These are phyloP conservation scores for Maniola jurtina DNA, from an alignment of 1,140 invertebrate species.

Conservation along the genomic window DNA sequence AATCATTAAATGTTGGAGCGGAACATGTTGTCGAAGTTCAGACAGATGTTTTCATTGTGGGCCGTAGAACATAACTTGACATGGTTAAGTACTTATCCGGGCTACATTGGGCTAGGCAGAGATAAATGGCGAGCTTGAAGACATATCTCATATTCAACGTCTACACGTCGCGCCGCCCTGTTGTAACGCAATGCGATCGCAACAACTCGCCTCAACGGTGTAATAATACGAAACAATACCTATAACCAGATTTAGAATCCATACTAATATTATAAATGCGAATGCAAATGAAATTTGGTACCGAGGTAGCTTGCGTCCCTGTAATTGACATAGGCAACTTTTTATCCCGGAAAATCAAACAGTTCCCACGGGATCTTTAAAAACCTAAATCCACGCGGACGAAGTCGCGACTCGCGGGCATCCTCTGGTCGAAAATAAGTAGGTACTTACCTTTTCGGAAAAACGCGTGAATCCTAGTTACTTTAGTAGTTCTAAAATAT, in stretches of 20 bases:
- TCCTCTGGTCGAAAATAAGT: too few relatives aligned
- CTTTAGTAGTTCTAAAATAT: too few relatives aligned
- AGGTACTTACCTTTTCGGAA: too few relatives aligned
- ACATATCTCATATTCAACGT: conserved; percentile 50
- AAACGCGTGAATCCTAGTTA: too few relatives aligned
- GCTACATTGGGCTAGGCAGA: conserved; percentile 45
- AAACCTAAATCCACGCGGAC: too few relatives aligned
- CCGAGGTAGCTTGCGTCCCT: too few relatives aligned
- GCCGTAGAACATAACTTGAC: conserved; percentile 19
- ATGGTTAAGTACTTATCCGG: conserved; percentile 30
- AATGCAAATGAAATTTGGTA: too few relatives aligned
- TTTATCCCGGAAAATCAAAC: too few relatives aligned
- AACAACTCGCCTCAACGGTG: conserved; percentile 9
- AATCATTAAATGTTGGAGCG: background rate
- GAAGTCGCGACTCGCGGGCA: too few relatives aligned
- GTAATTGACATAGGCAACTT: too few relatives aligned
- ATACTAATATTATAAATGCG: too few relatives aligned
- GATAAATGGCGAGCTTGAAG: conserved; percentile 46
- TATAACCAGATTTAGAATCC: background rate
- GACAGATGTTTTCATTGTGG: conserved; percentile 26
- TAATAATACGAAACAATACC: conserved; percentile 9
- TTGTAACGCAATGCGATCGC: conserved; percentile 36
- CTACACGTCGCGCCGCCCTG: conserved; percentile 37
- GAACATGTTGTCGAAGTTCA: conserved; percentile 2
- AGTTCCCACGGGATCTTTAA: too few relatives aligned